Evolutionary conservation across 1,140 invertebrate species (phyloP).

Genomic region (Homarus americanus): DNA sequence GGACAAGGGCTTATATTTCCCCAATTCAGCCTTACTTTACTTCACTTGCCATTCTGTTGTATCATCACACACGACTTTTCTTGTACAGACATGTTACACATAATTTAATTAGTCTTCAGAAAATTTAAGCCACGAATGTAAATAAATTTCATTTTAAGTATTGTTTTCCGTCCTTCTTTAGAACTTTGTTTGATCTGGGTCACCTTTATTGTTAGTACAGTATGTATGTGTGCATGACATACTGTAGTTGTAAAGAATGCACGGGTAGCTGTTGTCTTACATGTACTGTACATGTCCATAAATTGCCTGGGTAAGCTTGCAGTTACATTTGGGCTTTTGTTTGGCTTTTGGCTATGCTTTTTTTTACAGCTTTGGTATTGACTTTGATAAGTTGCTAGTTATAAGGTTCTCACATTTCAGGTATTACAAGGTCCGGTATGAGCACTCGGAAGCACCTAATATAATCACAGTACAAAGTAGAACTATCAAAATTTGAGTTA

Average conservation of each 20-base stretch:
- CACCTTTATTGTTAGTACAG: background rate
- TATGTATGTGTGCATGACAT: background rate
- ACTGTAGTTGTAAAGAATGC: background rate
- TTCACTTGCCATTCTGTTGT: background rate
- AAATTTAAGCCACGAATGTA: too few relatives aligned
- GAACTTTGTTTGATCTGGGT: background rate
- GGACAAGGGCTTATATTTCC: conserved; percentile 51
- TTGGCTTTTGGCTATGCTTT: background rate
- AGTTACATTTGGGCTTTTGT: background rate
- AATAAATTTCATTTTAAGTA: background rate
- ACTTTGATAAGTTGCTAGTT: background rate
- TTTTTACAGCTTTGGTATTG: background rate
- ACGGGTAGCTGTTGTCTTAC: too few relatives aligned
- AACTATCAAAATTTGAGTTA: too few relatives aligned
- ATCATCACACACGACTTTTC: background rate
- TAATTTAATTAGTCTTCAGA: too few relatives aligned
- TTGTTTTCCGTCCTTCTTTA: background rate
- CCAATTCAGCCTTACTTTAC: background rate
- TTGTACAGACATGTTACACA: too few relatives aligned
- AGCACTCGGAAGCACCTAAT: background rate
- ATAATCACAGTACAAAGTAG: background rate
- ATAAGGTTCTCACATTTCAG: background rate
- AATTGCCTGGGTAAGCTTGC: conserved; percentile 12
- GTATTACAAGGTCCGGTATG: background rate
- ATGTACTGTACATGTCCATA: background rate